Conservation (phyloP, 2,797 vertebrate species). For the Myiothlypis chrysogaster region DNA sequence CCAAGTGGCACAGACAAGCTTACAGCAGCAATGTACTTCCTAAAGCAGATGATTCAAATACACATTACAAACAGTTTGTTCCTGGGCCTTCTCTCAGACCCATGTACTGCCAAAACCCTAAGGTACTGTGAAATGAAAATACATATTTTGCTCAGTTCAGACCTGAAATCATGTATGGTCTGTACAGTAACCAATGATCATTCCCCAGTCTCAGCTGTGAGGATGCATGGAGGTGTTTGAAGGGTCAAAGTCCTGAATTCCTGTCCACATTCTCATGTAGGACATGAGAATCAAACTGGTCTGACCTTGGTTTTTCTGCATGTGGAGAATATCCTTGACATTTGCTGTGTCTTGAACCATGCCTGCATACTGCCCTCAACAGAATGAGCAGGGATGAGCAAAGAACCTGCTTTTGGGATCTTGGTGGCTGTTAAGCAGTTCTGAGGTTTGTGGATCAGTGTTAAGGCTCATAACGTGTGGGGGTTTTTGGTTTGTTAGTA, state of each 20-base stretch:
- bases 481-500: neutral
- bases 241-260: neutral
- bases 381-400: neutral
- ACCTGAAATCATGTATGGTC: neutral
- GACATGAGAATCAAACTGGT: neutral
- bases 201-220: neutral
- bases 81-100: neutral
- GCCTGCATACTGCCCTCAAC: neutral
- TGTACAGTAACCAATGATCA: rapidly evolving
- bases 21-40: neutral
- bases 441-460: neutral
- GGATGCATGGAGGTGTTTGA: rapidly evolving
- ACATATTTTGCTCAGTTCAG: neutral
- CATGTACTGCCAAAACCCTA: neutral
- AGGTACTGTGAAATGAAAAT: neutral
- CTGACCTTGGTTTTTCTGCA: neutral
- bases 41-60: neutral
- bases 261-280: neutral
- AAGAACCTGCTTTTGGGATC: neutral
- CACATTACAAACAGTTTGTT: neutral
- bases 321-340: neutral
- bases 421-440: neutral
- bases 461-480: neutral
- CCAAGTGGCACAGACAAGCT: neutral
- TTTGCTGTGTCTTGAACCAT: neutral